Conservation (phyloP, 2,888 invertebrate genomes). For the Gymnoscelis rufifasciata region DNA sequence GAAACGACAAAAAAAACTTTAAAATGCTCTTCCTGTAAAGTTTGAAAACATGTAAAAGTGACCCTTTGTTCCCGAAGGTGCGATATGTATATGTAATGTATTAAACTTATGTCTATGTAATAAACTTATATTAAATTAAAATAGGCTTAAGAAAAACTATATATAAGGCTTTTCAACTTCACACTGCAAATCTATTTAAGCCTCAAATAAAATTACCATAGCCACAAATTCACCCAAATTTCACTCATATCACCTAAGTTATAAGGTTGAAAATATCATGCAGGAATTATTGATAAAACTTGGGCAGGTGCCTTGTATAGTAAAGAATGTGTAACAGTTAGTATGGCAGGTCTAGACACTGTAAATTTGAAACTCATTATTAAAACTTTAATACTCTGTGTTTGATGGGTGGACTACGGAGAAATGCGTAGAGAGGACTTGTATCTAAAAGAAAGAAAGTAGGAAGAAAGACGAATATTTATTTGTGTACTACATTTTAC, state of each 20-base stretch:
- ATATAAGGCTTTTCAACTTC: too few species aligned
- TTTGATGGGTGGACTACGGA: slow-evolving; percentile 32
- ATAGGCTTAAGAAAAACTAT: too few species aligned
- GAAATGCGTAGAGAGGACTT: slow-evolving; percentile 7
- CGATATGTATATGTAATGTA: too few species aligned
- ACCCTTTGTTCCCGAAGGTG: slow-evolving; percentile 5
- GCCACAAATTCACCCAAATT: too few species aligned
- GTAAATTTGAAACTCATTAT: slow-evolving; percentile 57
- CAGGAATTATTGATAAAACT: slow-evolving; percentile 17
- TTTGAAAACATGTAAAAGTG: slow-evolving; percentile 3
- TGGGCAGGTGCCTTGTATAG: slow-evolving; percentile 4
- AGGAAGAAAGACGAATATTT: neutral
- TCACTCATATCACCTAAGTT: neutral
- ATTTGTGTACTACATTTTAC: too few species aligned
- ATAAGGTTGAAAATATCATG: slow-evolving; percentile 8
- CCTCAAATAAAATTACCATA: too few species aligned
- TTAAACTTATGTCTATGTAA: too few species aligned
- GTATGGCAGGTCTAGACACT: slow-evolving; percentile 54
- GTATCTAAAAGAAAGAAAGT: neutral
- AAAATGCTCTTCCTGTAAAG: slow-evolving; percentile 5
- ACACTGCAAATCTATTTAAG: too few species aligned
- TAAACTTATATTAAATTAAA: too few species aligned
- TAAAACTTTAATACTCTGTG: slow-evolving; percentile 48
- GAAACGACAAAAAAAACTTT: too few species aligned
- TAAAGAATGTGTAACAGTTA: slow-evolving; percentile 5